Conservation (phyloP, 2,888 invertebrate species). For the Epistrophella euchroma region DNA sequence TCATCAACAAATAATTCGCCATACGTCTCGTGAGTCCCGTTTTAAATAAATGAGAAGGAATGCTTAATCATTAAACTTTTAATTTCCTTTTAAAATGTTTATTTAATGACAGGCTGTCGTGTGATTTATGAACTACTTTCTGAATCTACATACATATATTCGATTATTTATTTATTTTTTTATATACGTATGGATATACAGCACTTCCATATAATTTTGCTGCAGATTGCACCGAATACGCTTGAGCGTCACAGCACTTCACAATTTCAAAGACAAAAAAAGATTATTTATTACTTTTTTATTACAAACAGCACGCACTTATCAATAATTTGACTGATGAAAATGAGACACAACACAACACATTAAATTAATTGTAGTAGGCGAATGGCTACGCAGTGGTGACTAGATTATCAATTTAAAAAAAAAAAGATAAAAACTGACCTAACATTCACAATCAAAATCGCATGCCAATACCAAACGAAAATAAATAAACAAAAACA, state of each 20-base stretch:
- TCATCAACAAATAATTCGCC: background rate
- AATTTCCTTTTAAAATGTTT: conserved; percentile 58
- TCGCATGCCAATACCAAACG: conserved; percentile 6
- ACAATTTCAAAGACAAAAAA: conserved; percentile 3
- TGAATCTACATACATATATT: conserved; percentile 44
- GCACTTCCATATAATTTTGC: background rate
- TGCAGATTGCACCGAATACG: conserved; percentile 30
- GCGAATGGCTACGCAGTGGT: background rate
- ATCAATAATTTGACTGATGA: conserved; percentile 29
- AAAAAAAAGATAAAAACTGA: background rate
- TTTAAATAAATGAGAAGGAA: conserved; percentile 38
- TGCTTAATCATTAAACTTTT: conserved; percentile 36
- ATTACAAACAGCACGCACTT: conserved; percentile 33
- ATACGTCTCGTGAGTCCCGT: background rate
- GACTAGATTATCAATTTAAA: background rate
- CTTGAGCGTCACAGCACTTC: conserved; percentile 34
- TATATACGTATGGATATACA: background rate
- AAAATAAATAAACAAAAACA: conserved; percentile 21
- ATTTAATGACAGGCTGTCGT: conserved; percentile 58
- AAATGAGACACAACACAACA: conserved; percentile 10
- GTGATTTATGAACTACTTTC: conserved; percentile 62
- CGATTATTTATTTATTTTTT: conserved; percentile 41
- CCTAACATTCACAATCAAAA: conserved; percentile 8
- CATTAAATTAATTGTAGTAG: background rate
- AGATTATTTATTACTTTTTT: conserved; percentile 33